Evolutionary conservation across 2,113 vertebrate species (phyloP), one percentile per base, ranked within the genome.

Genomic region (Osmerus eperlanus): DNA sequence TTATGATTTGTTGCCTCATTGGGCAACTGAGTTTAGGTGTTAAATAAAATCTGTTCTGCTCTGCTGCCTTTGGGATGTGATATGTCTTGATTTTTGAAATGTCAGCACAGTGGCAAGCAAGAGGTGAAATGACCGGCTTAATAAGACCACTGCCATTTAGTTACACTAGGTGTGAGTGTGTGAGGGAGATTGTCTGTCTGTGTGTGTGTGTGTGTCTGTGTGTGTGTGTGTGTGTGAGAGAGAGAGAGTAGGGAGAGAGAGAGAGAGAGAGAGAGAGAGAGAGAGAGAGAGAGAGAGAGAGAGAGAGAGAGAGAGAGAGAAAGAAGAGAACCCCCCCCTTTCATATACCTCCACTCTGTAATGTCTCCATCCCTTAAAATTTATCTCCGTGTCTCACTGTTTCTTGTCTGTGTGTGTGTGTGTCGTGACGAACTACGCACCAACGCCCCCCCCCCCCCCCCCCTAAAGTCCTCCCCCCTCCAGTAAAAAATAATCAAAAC

Each of bases 1-100:
- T 96, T 97, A 96, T 97, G 96, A 96, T 95, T 98, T 94, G 95
- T 94, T 93, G 97, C 93, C 95, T 98, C 97, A 97, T 97, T 98
- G 96, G 95, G 93, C 95, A 96, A 93, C 91, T 93, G 95, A 94
- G 94, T 95, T 95, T 95, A 94, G 91, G 91, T 94, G 93, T 94
- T 95, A 94, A 96, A 96, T 97, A 97, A 96, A 92, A 94, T 94
- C 94, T 93, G 91, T 92, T 92, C 94, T 95, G 95, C 94, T 93
- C 94, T 82, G 91, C 91, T 91, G 93, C 96, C 95, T 96, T 93
- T 92, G 90, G 92, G 91, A 94, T 94, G 96, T 90, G 92, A 94
- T 96, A 93, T 89, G 94, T 98, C 96, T 95, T 94, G 94, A 95
- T 94, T 97, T 96, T 95, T 97, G 93, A 98, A 95, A 99, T 96